These are phyloP conservation scores for Limonius californicus DNA, from an alignment of 1,140 invertebrate genomes.

Conservation along the genomic window DNA sequence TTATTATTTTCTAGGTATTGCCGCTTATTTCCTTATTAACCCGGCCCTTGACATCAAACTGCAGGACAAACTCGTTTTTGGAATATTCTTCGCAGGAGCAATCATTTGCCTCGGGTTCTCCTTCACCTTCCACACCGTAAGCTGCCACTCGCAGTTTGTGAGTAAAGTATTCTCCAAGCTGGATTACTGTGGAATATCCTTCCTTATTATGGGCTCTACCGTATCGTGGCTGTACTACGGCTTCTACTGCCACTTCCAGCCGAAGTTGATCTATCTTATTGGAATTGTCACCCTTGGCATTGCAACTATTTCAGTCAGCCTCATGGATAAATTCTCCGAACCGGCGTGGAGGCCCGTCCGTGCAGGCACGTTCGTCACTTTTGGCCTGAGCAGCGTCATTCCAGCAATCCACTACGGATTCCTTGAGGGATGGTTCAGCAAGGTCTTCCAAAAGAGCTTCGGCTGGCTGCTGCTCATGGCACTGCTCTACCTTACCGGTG, in stretches of 20 bases:
- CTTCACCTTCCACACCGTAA: conserved; percentile 96
- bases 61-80: conserved; percentile 84
- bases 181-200: conserved; percentile 97
- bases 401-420: conserved; percentile 88
- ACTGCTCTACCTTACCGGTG: conserved; percentile 89
- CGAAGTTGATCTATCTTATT: conserved; percentile 83
- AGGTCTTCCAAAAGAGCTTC: conserved; percentile 83
- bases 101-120: conserved; percentile 97
- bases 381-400: conserved; percentile 92
- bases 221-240: conserved; percentile 99
- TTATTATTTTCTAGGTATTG: conserved; percentile 55
- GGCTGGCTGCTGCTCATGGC: conserved; percentile 97
- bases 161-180: conserved; percentile 98
- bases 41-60: conserved; percentile 68
- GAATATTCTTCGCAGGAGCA: conserved; percentile 91
- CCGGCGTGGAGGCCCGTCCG: conserved; percentile 85
- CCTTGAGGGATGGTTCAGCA: conserved; percentile 83
- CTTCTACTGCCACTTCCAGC: conserved; percentile 94
- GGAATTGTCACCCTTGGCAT: conserved; percentile 90
- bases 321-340: conserved; percentile 97
- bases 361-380: conserved; percentile 91
- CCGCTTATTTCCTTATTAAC: conserved; percentile 77
- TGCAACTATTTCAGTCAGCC: conserved; percentile 90
- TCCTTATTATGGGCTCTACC: conserved; percentile 98
- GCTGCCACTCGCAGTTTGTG: conserved; percentile 96